Percentiles rank a stretch among this genome's conserved stretches.
phyloP scores from a whole-genome alignment of 2,797 vertebrate species.

The Podarcis siculus region DNA sequence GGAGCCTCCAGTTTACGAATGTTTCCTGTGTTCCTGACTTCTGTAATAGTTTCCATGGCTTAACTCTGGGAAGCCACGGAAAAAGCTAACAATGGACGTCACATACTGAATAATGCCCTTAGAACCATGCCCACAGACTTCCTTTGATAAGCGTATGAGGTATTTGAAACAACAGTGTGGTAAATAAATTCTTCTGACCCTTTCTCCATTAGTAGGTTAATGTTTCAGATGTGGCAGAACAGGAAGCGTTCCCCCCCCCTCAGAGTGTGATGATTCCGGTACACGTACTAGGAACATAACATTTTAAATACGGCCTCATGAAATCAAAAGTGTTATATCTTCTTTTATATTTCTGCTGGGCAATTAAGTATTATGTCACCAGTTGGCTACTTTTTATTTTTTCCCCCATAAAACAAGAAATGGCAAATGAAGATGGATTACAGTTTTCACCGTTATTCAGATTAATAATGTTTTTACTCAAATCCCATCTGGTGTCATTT shows the following conservation, averaged over 20 bases:
- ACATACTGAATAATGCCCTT: constrained; percentile 64
- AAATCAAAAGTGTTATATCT: not conserved
- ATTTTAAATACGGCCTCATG: constrained; percentile 30
- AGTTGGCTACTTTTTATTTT: not conserved
- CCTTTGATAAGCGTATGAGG: constrained; percentile 70
- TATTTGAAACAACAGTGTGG: constrained; percentile 69
- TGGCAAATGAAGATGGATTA: not conserved
- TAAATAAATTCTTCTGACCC: constrained; percentile 68
- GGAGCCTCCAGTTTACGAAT: not conserved
- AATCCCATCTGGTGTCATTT: no score
- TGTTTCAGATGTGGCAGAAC: constrained; percentile 68
- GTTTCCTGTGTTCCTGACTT: not conserved
- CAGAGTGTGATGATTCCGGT: constrained; percentile 27
- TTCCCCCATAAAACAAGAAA: no score
- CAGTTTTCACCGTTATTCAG: not conserved
- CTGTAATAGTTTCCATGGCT: not conserved
- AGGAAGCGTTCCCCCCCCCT: constrained; percentile 76
- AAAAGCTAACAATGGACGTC: constrained; percentile 68
- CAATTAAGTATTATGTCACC: not conserved
- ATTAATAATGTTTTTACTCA: not conserved
- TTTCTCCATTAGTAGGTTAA: constrained; percentile 52
- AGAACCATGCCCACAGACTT: constrained; percentile 73
- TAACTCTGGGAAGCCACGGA: not conserved
- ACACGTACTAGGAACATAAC: constrained; percentile 35
- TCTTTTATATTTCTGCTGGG: no score